These are phyloP conservation scores for Pangasius djambal DNA, from an alignment of 2,797 vertebrate genomes.

Conservation along the genomic window DNA sequence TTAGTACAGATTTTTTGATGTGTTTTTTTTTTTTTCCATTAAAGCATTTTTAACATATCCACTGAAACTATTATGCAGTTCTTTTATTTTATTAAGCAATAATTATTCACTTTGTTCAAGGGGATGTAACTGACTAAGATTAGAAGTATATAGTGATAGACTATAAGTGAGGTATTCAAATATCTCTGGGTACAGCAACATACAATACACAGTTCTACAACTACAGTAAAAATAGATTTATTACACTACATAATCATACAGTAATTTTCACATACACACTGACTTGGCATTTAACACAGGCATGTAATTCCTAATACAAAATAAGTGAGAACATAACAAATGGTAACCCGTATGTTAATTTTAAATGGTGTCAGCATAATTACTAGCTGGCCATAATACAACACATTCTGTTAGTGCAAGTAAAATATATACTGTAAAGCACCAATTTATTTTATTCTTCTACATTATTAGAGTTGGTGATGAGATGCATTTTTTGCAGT, in stretches of 20 bases:
- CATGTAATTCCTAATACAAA: conserved; percentile 3
- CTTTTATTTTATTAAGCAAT: background rate
- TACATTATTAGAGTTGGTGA: background rate
- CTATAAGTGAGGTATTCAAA: background rate
- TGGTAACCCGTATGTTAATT: background rate
- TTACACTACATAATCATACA: conserved; percentile 4
- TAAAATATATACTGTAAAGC: background rate
- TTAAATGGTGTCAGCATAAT: background rate
- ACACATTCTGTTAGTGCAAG: background rate
- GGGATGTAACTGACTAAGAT: background rate
- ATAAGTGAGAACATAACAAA: background rate
- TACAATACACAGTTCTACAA: background rate
- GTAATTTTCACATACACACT: background rate
- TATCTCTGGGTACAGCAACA: background rate
- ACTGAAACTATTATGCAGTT: background rate
- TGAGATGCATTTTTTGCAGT: conserved; percentile 2
- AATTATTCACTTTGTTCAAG: background rate
- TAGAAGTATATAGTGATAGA: background rate
- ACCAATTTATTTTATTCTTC: background rate
- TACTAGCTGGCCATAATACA: background rate
- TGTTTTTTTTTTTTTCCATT: background rate
- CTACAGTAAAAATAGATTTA: conserved; percentile 1
- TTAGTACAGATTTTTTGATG: too few relatives aligned
- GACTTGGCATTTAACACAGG: conserved; percentile 23
- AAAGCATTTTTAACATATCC: background rate